Percentiles rank a stretch among this genome's conserved stretches.
phyloP scores from a whole-genome alignment of 2,113 vertebrate species.

The Saccopteryx leptura region DNA sequence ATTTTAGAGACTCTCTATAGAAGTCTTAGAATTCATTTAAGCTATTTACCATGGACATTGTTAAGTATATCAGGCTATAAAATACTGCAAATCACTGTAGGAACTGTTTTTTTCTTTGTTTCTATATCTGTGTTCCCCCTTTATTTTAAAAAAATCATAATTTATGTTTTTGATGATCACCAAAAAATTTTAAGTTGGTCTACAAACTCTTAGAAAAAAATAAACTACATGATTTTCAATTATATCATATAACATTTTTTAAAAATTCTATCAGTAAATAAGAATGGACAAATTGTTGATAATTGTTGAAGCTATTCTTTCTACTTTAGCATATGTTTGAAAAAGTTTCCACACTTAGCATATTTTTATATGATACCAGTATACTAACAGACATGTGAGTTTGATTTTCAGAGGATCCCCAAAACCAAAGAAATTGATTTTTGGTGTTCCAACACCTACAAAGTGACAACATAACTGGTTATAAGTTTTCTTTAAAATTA shows the following conservation, averaged over 20 bases:
- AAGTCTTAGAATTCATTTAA: slow-evolving; percentile 33
- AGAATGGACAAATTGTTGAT: slow-evolving; percentile 29
- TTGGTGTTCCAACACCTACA: background rate
- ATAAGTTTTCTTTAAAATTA: slow-evolving; percentile 47
- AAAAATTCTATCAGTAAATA: slow-evolving; percentile 30
- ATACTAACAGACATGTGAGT: background rate
- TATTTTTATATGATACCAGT: background rate
- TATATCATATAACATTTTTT: background rate
- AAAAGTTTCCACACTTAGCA: background rate
- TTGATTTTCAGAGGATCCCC: background rate
- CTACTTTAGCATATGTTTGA: background rate
- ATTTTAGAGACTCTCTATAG: slow-evolving; percentile 76
- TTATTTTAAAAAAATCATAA: background rate
- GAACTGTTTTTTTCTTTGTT: background rate
- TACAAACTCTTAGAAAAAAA: background rate
- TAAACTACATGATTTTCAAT: background rate
- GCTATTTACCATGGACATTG: slow-evolving; percentile 73
- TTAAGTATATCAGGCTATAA: slow-evolving; percentile 71
- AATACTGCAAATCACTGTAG: slow-evolving; percentile 68
- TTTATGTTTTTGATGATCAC: slow-evolving; percentile 44
- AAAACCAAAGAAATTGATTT: slow-evolving; percentile 4
- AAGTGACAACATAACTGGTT: background rate
- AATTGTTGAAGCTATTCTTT: background rate
- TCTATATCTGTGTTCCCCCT: background rate
- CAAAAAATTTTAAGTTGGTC: background rate